phyloP scores from a whole-genome alignment of 2,888 invertebrate genomes.

The Hanleya hanleyi region DNA sequence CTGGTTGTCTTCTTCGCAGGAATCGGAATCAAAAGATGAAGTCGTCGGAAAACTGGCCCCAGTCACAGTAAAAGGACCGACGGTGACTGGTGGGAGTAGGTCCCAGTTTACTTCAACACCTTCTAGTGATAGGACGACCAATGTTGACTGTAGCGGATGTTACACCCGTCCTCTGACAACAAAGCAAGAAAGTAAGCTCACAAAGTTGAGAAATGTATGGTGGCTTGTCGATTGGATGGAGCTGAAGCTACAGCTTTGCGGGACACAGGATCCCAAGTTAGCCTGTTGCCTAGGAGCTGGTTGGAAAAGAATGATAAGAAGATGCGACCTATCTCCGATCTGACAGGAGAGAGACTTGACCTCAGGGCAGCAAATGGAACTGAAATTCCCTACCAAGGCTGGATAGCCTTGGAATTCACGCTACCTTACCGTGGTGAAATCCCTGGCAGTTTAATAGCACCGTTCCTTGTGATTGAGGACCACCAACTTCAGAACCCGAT shows the following conservation, averaged over 20 bases:
- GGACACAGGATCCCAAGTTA: slow-evolving; percentile 9
- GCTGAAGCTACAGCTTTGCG: neutral
- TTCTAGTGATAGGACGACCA: neutral
- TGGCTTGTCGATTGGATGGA: slow-evolving; percentile 2
- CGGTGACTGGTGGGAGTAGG: neutral
- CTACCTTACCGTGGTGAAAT: neutral
- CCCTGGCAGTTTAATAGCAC: neutral
- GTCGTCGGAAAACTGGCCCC: neutral
- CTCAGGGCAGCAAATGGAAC: slow-evolving; percentile 8
- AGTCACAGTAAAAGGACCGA: neutral
- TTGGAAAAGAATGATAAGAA: neutral
- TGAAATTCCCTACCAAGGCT: slow-evolving; percentile 6
- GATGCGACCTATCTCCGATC: slow-evolving; percentile 5
- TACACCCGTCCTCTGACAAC: neutral
- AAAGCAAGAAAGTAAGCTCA: slow-evolving; percentile 2
- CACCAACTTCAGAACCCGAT: slow-evolving; percentile 3
- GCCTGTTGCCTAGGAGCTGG: neutral
- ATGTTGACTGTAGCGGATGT: neutral
- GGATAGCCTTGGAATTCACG: neutral
- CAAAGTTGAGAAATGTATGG: slow-evolving; percentile 1
- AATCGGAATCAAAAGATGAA: neutral
- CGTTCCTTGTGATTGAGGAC: neutral
- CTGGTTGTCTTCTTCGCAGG: neutral
- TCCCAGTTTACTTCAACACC: neutral
- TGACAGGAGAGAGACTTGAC: neutral